Evolutionary conservation across 2,797 vertebrate species (phyloP).

Genomic region (Synaphobranchus kaupii): DNA sequence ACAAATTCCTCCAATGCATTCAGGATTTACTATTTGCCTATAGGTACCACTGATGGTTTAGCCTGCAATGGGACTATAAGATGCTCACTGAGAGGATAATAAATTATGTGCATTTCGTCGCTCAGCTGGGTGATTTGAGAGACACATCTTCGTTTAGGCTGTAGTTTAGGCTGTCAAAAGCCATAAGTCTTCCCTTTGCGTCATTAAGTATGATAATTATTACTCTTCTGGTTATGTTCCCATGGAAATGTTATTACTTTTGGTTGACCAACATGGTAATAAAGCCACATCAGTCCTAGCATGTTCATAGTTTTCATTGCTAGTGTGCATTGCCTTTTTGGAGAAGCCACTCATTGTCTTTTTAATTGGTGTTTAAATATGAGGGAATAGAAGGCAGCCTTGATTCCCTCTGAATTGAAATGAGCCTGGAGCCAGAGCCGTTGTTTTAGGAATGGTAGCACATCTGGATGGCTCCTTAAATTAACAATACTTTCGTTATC

Average conservation of each 20-base stretch:
- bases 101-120: not conserved
- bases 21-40: not conserved
- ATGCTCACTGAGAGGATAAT: not conserved
- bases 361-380: not conserved
- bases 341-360: not conserved
- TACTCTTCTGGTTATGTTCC: not conserved
- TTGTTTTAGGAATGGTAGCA: not conserved
- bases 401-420: not conserved
- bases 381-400: not conserved
- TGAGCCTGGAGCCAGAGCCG: not conserved
- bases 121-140: not conserved
- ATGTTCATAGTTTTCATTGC: not conserved
- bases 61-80: not conserved
- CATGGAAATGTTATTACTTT: not conserved
- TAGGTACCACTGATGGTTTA: not conserved
- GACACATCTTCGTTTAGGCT: not conserved
- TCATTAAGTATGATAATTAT: not conserved
- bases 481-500: not conserved
- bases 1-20: not conserved
- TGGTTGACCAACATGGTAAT: not conserved
- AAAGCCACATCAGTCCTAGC: not conserved
- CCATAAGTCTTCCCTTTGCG: not conserved
- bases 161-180: not conserved
- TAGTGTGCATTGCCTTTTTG: slow-evolving; percentile 17
- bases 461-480: not conserved